Percentiles rank a stretch among this genome's conserved stretches.
Evolutionary conservation across 2,888 invertebrate genomes (phyloP).

Genomic region (Drosophila emarginata): DNA sequence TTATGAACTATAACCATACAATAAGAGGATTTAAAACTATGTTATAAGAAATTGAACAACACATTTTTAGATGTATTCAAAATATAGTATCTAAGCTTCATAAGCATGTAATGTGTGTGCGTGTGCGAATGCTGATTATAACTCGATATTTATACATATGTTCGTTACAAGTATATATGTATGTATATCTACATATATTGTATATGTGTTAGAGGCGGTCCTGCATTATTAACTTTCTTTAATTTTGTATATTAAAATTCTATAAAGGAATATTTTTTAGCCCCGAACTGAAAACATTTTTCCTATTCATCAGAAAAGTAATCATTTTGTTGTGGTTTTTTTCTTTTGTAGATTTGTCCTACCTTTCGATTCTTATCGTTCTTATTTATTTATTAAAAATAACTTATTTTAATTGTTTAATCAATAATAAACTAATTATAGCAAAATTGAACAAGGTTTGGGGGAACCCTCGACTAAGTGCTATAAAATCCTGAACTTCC

Average conservation of each 20-base stretch:
- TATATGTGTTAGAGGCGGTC: no score
- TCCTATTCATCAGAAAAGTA: neutral
- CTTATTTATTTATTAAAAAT: neutral
- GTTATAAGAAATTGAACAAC: neutral
- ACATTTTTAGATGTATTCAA: neutral
- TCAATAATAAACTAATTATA: neutral
- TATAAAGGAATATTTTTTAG: neutral
- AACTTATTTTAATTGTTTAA: slow-evolving; percentile 3
- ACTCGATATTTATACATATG: no score
- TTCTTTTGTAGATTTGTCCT: neutral
- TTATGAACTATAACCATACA: slow-evolving; percentile 5
- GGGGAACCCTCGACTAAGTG: neutral
- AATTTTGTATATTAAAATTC: no score
- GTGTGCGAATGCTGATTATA: neutral
- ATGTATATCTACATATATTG: no score
- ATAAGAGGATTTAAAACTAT: neutral
- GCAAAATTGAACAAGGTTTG: neutral
- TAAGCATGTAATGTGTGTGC: neutral
- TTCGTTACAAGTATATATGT: no score
- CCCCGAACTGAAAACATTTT: neutral
- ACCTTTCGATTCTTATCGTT: neutral
- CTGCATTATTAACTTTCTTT: no score
- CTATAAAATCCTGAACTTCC: neutral
- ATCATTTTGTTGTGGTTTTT: neutral
- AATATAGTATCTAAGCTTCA: neutral